Evolutionary conservation across 2,888 invertebrate species (phyloP).

Genomic region (Stenolophus ochropezus): DNA sequence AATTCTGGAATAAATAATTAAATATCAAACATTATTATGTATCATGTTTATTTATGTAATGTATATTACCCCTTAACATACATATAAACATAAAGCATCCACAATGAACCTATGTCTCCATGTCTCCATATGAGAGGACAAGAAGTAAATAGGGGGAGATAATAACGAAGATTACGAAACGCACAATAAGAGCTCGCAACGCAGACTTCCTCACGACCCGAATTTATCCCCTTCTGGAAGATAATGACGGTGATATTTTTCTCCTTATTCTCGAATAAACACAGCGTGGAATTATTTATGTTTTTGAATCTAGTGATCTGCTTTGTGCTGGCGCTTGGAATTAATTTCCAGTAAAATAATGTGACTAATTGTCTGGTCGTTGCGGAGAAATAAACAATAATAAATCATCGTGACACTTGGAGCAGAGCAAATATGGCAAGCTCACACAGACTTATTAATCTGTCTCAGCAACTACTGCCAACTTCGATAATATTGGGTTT

Average conservation of each 20-base stretch:
- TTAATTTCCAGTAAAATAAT: constrained; percentile 1
- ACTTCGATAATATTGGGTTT: not conserved
- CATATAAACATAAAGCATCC: no score
- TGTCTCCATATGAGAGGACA: not conserved
- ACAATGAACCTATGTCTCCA: not conserved
- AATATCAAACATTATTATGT: no score
- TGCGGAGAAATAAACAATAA: not conserved
- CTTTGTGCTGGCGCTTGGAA: not conserved
- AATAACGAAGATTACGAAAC: not conserved
- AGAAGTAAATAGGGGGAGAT: not conserved
- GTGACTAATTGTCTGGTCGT: not conserved
- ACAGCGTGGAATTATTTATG: not conserved
- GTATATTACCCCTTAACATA: no score
- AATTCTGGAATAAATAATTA: no score
- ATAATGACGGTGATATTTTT: constrained; percentile 6
- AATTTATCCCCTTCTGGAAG: not conserved
- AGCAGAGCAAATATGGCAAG: not conserved
- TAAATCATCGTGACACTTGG: not conserved
- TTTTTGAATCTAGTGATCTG: not conserved
- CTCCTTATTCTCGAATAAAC: not conserved
- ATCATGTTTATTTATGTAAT: no score
- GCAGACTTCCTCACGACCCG: not conserved
- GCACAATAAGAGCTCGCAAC: not conserved
- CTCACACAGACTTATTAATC: not conserved
- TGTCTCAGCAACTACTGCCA: not conserved